A percentile compares a stretch with the other conserved stretches of the same genome.
phyloP scores from a whole-genome alignment of 1,140 invertebrate species.

The Euborellia annulipes region DNA sequence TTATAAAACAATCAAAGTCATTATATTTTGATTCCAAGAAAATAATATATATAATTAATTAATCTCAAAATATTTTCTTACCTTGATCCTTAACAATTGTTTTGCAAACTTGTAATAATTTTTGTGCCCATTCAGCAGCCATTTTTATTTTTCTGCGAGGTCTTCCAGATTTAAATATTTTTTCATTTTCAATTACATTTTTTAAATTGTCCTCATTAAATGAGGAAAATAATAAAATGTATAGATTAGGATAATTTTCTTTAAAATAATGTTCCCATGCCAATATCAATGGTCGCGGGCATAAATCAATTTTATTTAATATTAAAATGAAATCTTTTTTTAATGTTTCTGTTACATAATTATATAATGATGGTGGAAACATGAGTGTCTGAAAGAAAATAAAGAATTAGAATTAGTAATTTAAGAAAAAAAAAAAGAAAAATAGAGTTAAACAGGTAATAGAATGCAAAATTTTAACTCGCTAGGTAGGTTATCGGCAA shows the following conservation, averaged over 20 bases:
- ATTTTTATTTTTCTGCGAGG: conserved; percentile 50
- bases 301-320: conserved; percentile 86
- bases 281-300: conserved; percentile 58
- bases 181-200: too few relatives aligned
- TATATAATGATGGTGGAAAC: conserved; percentile 81
- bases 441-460: too few relatives aligned
- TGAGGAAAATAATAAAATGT: conserved; percentile 71
- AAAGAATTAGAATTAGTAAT: too few relatives aligned
- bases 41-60: too few relatives aligned
- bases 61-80: conserved; percentile 13
- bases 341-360: conserved; percentile 54
- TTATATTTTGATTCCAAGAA: too few relatives aligned
- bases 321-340: conserved; percentile 74
- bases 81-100: conserved; percentile 47
- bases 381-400: conserved; percentile 40
- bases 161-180: too few relatives aligned
- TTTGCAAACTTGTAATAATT: conserved; percentile 59
- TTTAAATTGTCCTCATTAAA: conserved; percentile 55
- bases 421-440: too few relatives aligned
- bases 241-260: conserved; percentile 51
- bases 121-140: conserved; percentile 67
- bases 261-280: conserved; percentile 79
- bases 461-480: too few relatives aligned
- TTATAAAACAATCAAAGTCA: too few relatives aligned
- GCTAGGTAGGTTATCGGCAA: too few relatives aligned